Conservation (phyloP, 37 sponge, comb jelly and placozoan genomes). For the Hexactinellida sp. region DNA sequence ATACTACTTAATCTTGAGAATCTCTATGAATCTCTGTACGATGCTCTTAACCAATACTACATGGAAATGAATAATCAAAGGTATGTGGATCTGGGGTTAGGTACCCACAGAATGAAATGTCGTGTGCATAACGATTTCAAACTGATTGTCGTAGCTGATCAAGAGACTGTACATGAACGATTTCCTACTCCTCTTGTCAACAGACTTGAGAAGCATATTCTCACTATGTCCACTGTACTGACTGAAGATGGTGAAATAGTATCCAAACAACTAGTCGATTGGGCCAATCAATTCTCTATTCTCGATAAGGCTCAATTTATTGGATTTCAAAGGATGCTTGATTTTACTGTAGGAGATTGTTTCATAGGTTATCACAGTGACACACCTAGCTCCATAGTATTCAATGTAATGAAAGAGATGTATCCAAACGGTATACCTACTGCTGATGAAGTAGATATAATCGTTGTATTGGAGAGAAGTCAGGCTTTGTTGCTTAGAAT, state of each 20-base stretch:
- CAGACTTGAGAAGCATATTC: conserved; percentile 84
- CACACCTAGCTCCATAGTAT: conserved; percentile 67
- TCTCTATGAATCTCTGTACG: conserved; percentile 88
- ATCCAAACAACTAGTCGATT: background rate
- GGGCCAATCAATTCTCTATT: background rate
- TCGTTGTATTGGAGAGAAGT: background rate
- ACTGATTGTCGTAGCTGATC: conserved; percentile 69
- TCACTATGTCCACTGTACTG: conserved; percentile 51
- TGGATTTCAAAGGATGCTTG: background rate
- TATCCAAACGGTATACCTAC: background rate
- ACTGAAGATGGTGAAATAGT: background rate
- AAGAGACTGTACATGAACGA: conserved; percentile 55
- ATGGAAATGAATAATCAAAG: conserved; percentile 36
- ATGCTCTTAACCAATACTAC: conserved; percentile 85
- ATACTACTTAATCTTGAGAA: conserved; percentile 81
- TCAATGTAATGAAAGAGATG: conserved; percentile 38
- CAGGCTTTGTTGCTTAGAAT: background rate
- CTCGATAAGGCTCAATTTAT: background rate
- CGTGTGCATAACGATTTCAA: conserved; percentile 67
- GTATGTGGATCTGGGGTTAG: conserved; percentile 82
- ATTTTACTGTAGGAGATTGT: conserved; percentile 42
- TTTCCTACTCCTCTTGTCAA: conserved; percentile 91
- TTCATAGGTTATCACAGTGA: conserved; percentile 84
- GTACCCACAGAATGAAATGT: conserved; percentile 73
- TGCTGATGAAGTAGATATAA: background rate